Conservation (phyloP, 2,797 vertebrate species). For the Phaenicophaeus curvirostris region DNA sequence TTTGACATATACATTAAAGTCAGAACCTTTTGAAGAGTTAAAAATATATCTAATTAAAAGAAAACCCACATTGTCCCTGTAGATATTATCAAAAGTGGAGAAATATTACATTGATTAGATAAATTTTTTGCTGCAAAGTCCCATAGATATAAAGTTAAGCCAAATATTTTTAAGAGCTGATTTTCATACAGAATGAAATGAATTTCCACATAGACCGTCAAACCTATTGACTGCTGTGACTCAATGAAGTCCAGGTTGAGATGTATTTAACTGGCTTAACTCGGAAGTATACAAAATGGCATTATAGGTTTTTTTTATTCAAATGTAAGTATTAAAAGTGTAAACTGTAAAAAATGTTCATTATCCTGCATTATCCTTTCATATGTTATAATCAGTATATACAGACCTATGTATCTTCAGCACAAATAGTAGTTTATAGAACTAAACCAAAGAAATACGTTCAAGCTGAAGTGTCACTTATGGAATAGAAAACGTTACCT, state of each 20-base stretch:
- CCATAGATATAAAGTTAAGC: not conserved
- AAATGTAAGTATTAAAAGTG: not conserved
- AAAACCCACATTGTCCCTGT: not conserved
- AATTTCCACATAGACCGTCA: not conserved
- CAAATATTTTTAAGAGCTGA: not conserved
- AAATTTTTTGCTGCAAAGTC: not conserved
- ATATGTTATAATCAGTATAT: not conserved
- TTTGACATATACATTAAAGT: not conserved
- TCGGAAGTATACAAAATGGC: not conserved
- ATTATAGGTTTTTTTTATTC: not conserved
- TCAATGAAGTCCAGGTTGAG: not conserved
- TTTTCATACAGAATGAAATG: not conserved
- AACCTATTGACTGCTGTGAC: not conserved
- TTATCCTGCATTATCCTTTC: not conserved
- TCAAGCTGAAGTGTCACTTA: conserved; percentile 6
- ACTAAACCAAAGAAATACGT: conserved; percentile 43
- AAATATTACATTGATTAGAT: not conserved
- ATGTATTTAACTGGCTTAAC: not conserved
- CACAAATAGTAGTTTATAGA: conserved; percentile 43
- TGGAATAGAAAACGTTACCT: conserved; percentile 4
- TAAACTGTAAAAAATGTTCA: not conserved
- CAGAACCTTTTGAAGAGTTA: not conserved
- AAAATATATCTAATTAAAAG: not conserved
- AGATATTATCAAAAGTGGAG: not conserved
- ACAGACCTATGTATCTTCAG: not conserved